Conservation (phyloP, 2,113 vertebrate species). For the Syngnathus scovelli region DNA sequence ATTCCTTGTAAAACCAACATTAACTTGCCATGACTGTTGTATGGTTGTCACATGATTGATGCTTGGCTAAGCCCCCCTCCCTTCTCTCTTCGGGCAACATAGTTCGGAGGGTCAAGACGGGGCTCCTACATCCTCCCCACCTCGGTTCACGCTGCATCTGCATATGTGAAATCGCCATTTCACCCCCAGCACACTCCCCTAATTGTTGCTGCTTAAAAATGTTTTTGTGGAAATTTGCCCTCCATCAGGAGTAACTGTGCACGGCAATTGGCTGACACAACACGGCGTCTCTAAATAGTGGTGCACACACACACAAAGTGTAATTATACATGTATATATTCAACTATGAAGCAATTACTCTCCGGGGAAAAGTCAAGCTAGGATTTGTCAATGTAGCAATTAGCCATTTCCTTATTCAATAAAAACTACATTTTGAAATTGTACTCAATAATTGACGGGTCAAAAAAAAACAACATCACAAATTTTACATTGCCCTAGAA, state of each 20-base stretch:
- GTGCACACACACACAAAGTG: not conserved
- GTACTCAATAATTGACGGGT: not conserved
- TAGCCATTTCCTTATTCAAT: not conserved
- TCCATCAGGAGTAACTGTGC: slow-evolving; percentile 78
- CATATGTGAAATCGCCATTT: slow-evolving; percentile 91
- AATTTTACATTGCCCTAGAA: not conserved
- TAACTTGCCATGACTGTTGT: slow-evolving; percentile 40
- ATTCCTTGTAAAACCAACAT: slow-evolving; percentile 16
- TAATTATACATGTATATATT: no score
- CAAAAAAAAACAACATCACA: not conserved
- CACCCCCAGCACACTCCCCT: slow-evolving; percentile 86
- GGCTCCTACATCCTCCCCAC: slow-evolving; percentile 75
- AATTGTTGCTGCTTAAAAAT: slow-evolving; percentile 85
- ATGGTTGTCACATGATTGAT: slow-evolving; percentile 72
- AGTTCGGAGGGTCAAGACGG: slow-evolving; percentile 60
- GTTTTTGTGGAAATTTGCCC: slow-evolving; percentile 89
- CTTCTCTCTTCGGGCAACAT: slow-evolving; percentile 66
- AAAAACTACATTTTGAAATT: not conserved
- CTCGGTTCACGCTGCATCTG: slow-evolving; percentile 58
- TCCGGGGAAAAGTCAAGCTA: not conserved
- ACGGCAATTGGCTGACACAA: slow-evolving; percentile 69
- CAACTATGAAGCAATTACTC: not conserved
- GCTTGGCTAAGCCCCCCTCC: slow-evolving; percentile 66
- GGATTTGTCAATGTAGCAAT: not conserved
- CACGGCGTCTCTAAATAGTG: no score